Conservation (phyloP, 2,113 vertebrate species). For the Promerops cafer region DNA sequence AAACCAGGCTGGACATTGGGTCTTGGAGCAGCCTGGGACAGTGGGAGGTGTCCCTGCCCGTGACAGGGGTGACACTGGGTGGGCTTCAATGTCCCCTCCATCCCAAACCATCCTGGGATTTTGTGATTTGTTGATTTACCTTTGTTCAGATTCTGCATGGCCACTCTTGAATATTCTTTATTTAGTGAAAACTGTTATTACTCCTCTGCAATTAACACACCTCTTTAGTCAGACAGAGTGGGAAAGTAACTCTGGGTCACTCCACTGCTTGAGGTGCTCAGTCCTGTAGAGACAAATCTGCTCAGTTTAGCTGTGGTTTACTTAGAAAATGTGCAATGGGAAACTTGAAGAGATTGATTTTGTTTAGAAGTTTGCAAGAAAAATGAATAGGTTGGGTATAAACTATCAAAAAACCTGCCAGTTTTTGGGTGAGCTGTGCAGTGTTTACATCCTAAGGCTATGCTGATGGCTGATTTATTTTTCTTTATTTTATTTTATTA, state of each 20-base stretch:
- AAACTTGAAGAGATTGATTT: neutral
- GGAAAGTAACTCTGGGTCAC: neutral
- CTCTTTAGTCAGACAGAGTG: neutral
- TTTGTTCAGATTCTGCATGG: neutral
- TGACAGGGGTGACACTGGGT: neutral
- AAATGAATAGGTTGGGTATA: neutral
- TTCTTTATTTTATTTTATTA: neutral
- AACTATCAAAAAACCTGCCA: neutral
- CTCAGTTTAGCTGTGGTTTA: neutral
- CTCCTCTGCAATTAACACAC: neutral
- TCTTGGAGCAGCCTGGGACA: neutral
- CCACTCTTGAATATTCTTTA: neutral
- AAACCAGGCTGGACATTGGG: neutral
- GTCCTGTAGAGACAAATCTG: too few relatives aligned
- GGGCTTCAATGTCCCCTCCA: fast-evolving
- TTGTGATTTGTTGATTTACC: neutral
- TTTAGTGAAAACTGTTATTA: neutral
- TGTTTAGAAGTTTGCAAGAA: neutral
- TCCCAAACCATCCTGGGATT: neutral
- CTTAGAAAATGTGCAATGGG: neutral
- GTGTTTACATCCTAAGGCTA: neutral
- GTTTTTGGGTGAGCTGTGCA: neutral
- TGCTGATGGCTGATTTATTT: neutral
- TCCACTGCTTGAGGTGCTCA: neutral
- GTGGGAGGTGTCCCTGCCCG: neutral